Evolutionary conservation across 2,797 vertebrate genomes (phyloP).

Genomic region (Fratercula arctica): DNA sequence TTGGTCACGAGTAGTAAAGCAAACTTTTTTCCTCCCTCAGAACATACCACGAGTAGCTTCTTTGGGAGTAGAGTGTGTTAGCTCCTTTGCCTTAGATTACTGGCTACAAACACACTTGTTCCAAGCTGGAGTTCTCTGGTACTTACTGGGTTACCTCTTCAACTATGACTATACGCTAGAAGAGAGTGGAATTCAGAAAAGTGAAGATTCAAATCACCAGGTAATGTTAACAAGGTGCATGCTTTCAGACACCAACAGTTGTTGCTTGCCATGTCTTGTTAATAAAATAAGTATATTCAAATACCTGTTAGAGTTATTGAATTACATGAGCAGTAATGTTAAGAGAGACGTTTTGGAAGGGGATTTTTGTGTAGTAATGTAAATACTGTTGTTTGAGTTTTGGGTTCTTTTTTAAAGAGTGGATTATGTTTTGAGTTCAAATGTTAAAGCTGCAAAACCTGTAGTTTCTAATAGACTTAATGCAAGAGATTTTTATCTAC

Average conservation of each 20-base stretch:
- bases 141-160: conserved; percentile 93
- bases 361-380: neutral
- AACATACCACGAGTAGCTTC: conserved; percentile 89
- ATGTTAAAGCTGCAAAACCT: neutral
- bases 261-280: neutral
- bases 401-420: neutral
- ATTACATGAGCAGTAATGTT: neutral
- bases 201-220: conserved; percentile 96
- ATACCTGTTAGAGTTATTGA: neutral
- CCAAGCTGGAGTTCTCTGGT: conserved; percentile 95
- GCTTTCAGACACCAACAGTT: neutral
- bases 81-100: conserved; percentile 96
- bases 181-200: conserved; percentile 96
- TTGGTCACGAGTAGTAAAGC: neutral
- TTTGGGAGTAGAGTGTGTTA: conserved; percentile 91
- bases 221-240: conserved; percentile 50
- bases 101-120: conserved; percentile 97
- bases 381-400: neutral
- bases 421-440: neutral
- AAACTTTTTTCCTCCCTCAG: conserved; percentile 66
- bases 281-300: neutral
- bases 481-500: neutral
- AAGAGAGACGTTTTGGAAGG: neutral
- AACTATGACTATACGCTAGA: conserved; percentile 97
- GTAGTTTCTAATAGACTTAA: neutral